Percentiles rank a stretch among this genome's conserved stretches.
Evolutionary conservation across 2,888 invertebrate species (phyloP).

Genomic region (Rhodophaea formosa): DNA sequence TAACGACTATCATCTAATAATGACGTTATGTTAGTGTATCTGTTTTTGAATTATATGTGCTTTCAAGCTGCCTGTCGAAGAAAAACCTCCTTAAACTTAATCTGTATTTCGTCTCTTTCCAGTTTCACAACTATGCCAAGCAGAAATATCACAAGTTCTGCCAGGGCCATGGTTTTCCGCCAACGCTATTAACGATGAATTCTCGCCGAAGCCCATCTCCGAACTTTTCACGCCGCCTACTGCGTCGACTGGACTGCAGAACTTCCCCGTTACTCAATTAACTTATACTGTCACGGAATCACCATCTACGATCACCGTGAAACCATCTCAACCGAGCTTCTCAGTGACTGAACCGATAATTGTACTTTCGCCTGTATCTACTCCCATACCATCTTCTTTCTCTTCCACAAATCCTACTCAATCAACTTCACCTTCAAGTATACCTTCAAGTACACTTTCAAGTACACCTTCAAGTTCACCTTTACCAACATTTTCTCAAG

Average conservation of each 20-base stretch:
- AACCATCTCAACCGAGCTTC: conserved; percentile 15
- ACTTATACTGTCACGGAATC: background rate
- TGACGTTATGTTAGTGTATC: too few species aligned
- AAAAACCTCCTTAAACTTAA: background rate
- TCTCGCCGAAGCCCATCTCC: conserved; percentile 63
- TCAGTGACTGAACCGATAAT: conserved; percentile 27
- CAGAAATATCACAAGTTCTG: conserved; percentile 51
- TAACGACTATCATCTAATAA: too few species aligned
- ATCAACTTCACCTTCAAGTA: conserved; percentile 1
- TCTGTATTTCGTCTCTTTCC: conserved; percentile 37
- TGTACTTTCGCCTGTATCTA: conserved; percentile 18
- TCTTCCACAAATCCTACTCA: background rate
- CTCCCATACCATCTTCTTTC: background rate
- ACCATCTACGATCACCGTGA: background rate
- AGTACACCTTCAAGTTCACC: conserved; percentile 3
- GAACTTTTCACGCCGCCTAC: conserved; percentile 62
- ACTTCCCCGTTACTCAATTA: conserved; percentile 43
- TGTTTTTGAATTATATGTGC: too few species aligned
- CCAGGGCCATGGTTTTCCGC: conserved; percentile 68
- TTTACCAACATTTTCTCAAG: background rate
- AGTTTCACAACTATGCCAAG: conserved; percentile 74
- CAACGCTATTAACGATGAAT: conserved; percentile 64
- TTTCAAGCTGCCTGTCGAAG: too few species aligned
- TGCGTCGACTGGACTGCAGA: conserved; percentile 47
- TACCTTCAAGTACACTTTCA: background rate